Evolutionary conservation across 2,113 vertebrate species (phyloP).

Genomic region (Dicerorhinus sumatrensis): DNA sequence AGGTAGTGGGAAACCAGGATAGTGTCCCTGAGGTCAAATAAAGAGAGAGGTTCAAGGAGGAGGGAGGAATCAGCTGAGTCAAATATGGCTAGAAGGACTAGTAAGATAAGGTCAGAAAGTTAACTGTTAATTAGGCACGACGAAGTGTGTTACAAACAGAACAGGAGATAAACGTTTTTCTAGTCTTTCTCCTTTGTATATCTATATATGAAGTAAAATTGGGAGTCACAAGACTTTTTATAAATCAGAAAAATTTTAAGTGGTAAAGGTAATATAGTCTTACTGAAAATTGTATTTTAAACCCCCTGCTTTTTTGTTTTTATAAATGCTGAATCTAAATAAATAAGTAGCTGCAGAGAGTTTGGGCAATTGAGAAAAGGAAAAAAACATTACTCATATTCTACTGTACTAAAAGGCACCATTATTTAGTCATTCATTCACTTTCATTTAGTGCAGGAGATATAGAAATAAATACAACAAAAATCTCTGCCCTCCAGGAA

Average conservation of each 20-base stretch:
- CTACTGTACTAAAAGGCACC: background rate
- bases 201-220: background rate
- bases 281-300: constrained; percentile 24
- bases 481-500: constrained; percentile 54
- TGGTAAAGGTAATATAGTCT: background rate
- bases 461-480: background rate
- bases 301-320: background rate
- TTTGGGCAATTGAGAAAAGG: background rate
- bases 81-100: background rate
- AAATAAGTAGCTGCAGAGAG: background rate
- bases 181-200: background rate
- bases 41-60: background rate
- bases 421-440: background rate
- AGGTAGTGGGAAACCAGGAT: background rate
- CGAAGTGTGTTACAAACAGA: background rate
- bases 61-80: background rate
- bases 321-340: background rate
- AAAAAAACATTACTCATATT: background rate
- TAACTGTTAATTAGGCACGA: background rate
- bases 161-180: background rate
- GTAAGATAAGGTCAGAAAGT: background rate
- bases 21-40: background rate
- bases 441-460: background rate
- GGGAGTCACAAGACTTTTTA: background rate
- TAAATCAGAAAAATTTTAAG: constrained; percentile 48